phyloP scores from a whole-genome alignment of 2,888 invertebrate genomes.

The Rambutsinella grinnellia region DNA sequence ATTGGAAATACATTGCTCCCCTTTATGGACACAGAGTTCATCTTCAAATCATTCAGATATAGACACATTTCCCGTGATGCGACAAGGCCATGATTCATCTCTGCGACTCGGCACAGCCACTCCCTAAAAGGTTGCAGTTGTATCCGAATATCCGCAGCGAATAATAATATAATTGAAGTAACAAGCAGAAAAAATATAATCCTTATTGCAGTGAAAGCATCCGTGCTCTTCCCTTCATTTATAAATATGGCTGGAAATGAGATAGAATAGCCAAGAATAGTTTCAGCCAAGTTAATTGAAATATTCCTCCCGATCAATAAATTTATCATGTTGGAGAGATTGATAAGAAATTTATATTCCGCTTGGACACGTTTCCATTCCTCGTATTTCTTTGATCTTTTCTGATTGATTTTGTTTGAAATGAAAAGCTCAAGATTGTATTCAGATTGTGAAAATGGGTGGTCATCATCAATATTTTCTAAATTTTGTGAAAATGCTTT shows the following conservation, averaged over 20 bases:
- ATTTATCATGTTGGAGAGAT: not conserved
- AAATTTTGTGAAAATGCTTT: not conserved
- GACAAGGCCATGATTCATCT: not conserved
- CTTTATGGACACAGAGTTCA: not conserved
- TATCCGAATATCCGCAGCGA: not conserved
- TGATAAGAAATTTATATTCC: not conserved
- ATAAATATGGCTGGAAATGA: constrained; percentile 3
- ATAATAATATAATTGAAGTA: not conserved
- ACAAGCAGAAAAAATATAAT: constrained; percentile 6
- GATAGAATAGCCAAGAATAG: constrained; percentile 11
- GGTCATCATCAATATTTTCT: not conserved
- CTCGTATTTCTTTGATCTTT: not conserved
- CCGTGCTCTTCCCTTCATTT: not conserved
- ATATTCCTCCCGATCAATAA: not conserved
- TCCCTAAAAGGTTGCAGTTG: constrained; percentile 1
- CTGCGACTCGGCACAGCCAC: not conserved
- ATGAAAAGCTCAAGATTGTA: not conserved
- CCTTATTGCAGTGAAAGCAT: not conserved
- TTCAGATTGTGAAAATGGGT: too few relatives aligned
- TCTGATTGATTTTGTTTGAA: not conserved
- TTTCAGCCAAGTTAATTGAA: not conserved
- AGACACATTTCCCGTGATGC: not conserved
- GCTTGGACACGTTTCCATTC: not conserved
- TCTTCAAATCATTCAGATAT: not conserved
- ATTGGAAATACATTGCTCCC: not conserved